A percentile compares a stretch with the other conserved stretches of the same genome.
phyloP scores from a whole-genome alignment of 2,113 vertebrate genomes.

The Aplodontia rufa region DNA sequence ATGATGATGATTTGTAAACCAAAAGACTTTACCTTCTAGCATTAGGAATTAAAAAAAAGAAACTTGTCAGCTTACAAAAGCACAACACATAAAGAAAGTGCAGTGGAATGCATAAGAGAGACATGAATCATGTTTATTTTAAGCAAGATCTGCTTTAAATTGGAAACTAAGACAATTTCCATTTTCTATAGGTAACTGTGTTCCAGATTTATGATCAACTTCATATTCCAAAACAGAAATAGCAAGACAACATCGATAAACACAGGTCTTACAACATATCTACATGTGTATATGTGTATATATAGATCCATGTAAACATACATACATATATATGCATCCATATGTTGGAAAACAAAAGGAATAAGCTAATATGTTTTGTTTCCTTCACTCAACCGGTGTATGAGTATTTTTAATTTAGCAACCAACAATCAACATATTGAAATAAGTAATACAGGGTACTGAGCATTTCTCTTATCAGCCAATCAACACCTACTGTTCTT shows the following conservation, averaged over 20 bases:
- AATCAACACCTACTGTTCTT: slow-evolving; percentile 79
- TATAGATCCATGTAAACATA: slow-evolving; percentile 65
- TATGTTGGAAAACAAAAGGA: slow-evolving; percentile 84
- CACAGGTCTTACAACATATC: slow-evolving; percentile 74
- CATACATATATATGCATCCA: slow-evolving; percentile 78
- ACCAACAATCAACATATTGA: slow-evolving; percentile 76
- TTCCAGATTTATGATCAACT: slow-evolving; percentile 73
- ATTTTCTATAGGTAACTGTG: slow-evolving; percentile 67
- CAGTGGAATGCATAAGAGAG: slow-evolving; percentile 65
- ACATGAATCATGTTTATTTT: slow-evolving; percentile 71
- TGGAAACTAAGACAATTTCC: slow-evolving; percentile 69
- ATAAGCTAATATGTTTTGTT: slow-evolving; percentile 88
- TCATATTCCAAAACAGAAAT: slow-evolving; percentile 69
- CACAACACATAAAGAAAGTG: slow-evolving; percentile 83
- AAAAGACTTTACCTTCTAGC: slow-evolving; percentile 80
- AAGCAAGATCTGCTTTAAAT: slow-evolving; percentile 77
- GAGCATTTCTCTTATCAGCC: slow-evolving; percentile 84
- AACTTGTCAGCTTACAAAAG: slow-evolving; percentile 85
- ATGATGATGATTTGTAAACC: slow-evolving; percentile 71
- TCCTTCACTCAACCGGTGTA: slow-evolving; percentile 82
- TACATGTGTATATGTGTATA: slow-evolving; percentile 83
- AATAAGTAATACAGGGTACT: slow-evolving; percentile 86
- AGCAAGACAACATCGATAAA: slow-evolving; percentile 8
- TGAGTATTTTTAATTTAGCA: slow-evolving; percentile 82
- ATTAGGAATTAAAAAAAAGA: slow-evolving; percentile 72